These are phyloP conservation scores for Corydoras maculifer DNA, from an alignment of 2,113 vertebrate genomes.

Conservation along the genomic window DNA sequence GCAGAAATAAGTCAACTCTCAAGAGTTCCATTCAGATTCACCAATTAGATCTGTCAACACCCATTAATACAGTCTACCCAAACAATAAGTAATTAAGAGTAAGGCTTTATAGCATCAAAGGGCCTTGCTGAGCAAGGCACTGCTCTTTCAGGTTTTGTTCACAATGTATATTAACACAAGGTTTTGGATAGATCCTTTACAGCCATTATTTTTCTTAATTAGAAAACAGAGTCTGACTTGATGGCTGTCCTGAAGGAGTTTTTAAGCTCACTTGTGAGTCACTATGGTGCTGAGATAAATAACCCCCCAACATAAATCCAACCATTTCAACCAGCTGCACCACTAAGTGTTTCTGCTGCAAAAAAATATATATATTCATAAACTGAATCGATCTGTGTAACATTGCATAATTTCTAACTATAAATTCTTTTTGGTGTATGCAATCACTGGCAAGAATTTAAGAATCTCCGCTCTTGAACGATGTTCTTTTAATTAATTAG, in stretches of 20 bases:
- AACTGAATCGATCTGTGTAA: too few species aligned
- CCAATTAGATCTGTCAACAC: constrained; percentile 35
- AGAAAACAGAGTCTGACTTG: constrained; percentile 4
- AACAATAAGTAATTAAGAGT: constrained; percentile 32
- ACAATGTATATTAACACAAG: not conserved
- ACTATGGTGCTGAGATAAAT: not conserved
- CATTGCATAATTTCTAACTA: too few species aligned
- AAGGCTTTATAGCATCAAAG: constrained; percentile 17
- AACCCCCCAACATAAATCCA: not conserved
- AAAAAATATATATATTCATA: not conserved
- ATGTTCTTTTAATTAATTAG: too few species aligned
- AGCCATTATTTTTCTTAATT: not conserved
- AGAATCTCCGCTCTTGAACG: too few species aligned
- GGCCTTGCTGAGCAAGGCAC: constrained; percentile 8
- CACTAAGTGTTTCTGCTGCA: not conserved
- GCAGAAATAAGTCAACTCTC: constrained; percentile 22
- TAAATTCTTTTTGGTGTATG: too few species aligned
- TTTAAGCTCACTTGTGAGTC: constrained; percentile 29
- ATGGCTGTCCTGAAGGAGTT: constrained; percentile 23
- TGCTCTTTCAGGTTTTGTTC: constrained; percentile 10
- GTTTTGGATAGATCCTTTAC: constrained; percentile 2
- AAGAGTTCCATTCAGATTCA: constrained; percentile 24
- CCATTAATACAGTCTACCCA: constrained; percentile 25
- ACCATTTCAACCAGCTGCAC: constrained; percentile 24
- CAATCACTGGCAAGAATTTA: too few species aligned